phyloP scores from a whole-genome alignment of 2,113 vertebrate genomes.

The Tympanuchus pallidicinctus region DNA sequence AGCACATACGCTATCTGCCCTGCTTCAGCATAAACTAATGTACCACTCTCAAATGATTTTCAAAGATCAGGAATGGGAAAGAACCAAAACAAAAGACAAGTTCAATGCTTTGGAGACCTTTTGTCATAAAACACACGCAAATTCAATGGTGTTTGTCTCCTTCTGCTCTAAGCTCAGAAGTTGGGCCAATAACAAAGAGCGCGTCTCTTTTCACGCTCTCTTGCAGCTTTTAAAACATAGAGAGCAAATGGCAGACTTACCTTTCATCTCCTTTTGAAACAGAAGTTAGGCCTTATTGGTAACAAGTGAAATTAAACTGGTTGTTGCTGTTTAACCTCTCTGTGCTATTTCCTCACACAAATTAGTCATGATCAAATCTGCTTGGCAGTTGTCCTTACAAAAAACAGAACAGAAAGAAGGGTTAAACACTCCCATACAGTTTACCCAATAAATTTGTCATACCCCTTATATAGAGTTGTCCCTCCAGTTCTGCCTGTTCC shows the following conservation, averaged over 20 bases:
- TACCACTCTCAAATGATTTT: background rate
- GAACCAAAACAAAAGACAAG: background rate
- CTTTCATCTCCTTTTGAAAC: conserved; percentile 38
- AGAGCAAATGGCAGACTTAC: conserved; percentile 16
- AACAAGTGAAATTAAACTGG: conserved; percentile 65
- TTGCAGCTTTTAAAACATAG: conserved; percentile 10
- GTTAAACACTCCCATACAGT: conserved; percentile 77
- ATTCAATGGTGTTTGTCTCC: background rate
- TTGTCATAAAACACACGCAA: background rate
- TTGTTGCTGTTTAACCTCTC: conserved; percentile 50
- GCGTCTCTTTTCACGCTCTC: background rate
- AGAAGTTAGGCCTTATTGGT: conserved; percentile 1
- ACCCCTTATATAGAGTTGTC: conserved; percentile 80
- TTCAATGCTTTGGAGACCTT: background rate
- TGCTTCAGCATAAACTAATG: background rate
- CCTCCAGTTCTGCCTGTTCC: conserved; percentile 80
- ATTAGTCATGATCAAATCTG: conserved; percentile 59
- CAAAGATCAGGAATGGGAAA: background rate
- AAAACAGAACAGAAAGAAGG: conserved; percentile 63
- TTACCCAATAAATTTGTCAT: conserved; percentile 76
- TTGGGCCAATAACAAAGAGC: background rate
- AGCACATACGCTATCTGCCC: background rate
- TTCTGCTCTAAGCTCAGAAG: background rate
- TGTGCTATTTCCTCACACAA: conserved; percentile 58
- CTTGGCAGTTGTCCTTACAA: conserved; percentile 44